phyloP scores from a whole-genome alignment of 2,113 vertebrate species.

The Castor canadensis region DNA sequence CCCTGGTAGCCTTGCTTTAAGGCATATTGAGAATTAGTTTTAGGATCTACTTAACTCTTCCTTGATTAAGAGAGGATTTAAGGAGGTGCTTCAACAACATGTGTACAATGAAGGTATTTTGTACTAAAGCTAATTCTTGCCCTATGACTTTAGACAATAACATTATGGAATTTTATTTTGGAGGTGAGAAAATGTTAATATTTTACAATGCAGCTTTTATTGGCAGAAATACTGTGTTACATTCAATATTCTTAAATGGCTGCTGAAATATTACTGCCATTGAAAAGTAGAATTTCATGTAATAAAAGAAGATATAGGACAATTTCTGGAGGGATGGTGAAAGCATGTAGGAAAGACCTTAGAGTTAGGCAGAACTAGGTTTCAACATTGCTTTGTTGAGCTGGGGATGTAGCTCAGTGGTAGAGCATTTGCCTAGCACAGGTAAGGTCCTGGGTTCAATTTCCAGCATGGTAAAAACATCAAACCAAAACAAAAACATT shows the following conservation, averaged over 20 bases:
- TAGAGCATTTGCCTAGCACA: neutral
- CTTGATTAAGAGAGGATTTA: constrained; percentile 37
- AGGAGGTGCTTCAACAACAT: neutral
- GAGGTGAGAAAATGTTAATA: constrained; percentile 56
- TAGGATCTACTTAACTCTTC: constrained; percentile 33
- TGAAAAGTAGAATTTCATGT: constrained; percentile 31
- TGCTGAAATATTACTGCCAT: constrained; percentile 4
- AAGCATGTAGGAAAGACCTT: neutral
- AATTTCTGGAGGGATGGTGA: neutral
- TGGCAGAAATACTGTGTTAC: constrained; percentile 34
- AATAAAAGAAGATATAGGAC: constrained; percentile 25
- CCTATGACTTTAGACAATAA: constrained; percentile 55
- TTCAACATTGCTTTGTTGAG: neutral
- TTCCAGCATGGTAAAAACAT: neutral
- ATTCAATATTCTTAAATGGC: constrained; percentile 49
- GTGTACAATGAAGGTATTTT: constrained; percentile 15
- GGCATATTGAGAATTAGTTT: constrained; percentile 30
- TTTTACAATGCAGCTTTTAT: constrained; percentile 56
- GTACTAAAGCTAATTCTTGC: constrained; percentile 26
- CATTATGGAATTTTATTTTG: constrained; percentile 65
- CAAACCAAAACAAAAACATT: neutral
- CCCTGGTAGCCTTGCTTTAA: neutral
- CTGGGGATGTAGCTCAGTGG: neutral
- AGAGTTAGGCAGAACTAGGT: neutral
- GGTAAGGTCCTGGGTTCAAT: neutral